These are phyloP conservation scores for Oxycera nigricornis DNA, from an alignment of 2,888 invertebrate species.

Conservation along the genomic window DNA sequence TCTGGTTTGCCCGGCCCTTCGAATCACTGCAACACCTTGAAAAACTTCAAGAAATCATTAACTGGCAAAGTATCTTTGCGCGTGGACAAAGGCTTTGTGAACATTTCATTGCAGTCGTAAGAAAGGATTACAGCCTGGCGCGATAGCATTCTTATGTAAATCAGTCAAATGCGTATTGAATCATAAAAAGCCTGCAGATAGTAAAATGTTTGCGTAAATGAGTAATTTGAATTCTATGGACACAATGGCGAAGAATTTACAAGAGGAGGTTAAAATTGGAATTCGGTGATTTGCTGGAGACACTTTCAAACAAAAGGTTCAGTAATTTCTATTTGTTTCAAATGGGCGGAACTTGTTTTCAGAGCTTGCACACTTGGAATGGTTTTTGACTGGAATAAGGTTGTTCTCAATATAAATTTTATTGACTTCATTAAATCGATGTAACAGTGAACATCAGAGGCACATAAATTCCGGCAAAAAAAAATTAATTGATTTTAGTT, in stretches of 20 bases:
- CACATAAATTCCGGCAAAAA: too few relatives aligned
- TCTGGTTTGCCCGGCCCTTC: neutral
- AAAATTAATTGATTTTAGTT: too few relatives aligned
- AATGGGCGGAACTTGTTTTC: too few relatives aligned
- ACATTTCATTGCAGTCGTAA: neutral
- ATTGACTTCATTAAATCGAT: too few relatives aligned
- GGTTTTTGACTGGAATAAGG: too few relatives aligned
- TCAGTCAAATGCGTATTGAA: neutral
- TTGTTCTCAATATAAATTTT: too few relatives aligned
- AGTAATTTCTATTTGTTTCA: too few relatives aligned
- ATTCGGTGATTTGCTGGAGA: too few relatives aligned
- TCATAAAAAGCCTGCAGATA: neutral
- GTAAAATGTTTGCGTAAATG: neutral
- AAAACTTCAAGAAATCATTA: neutral
- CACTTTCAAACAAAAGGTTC: too few relatives aligned
- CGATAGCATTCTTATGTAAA: neutral
- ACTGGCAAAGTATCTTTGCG: neutral
- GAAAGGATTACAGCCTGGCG: neutral
- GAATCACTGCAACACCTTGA: neutral
- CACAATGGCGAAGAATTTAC: neutral
- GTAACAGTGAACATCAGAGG: too few relatives aligned
- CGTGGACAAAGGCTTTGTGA: neutral
- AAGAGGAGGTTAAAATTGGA: neutral
- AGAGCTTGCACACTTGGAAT: too few relatives aligned
- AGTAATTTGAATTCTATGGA: neutral